Conservation (phyloP, 2,113 vertebrate species). For the Tupaia chinensis region DNA sequence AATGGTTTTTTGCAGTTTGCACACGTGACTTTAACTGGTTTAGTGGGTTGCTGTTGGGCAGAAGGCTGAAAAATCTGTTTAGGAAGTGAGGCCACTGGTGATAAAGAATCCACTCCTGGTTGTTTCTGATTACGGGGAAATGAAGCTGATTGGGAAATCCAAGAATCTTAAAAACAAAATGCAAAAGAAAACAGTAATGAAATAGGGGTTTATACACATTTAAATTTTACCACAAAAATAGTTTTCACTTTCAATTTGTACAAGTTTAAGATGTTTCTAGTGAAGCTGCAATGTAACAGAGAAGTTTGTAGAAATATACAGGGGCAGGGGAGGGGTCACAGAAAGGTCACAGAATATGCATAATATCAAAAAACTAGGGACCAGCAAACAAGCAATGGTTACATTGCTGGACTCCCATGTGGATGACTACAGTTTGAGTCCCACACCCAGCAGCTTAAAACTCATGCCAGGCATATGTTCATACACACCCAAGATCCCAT, state of each 20-base stretch:
- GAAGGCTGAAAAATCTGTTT: slow-evolving; percentile 95
- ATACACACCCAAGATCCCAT: too few species aligned
- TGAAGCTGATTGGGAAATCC: slow-evolving; percentile 98
- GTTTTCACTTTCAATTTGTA: background rate
- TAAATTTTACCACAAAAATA: background rate
- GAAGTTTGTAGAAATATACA: background rate
- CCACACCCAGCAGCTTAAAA: too few species aligned
- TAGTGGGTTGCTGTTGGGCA: slow-evolving; percentile 91
- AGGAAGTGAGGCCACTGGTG: slow-evolving; percentile 94
- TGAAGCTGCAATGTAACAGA: background rate
- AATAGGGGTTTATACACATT: background rate
- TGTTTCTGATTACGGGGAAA: slow-evolving; percentile 98
- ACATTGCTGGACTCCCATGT: too few species aligned
- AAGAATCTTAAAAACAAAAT: slow-evolving; percentile 93
- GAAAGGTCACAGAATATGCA: too few species aligned
- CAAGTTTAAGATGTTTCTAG: slow-evolving; percentile 12
- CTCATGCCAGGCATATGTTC: too few species aligned
- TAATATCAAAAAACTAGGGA: too few species aligned
- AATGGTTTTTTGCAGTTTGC: slow-evolving; percentile 99
- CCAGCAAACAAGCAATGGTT: too few species aligned
- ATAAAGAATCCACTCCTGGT: slow-evolving; percentile 94
- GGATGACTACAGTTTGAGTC: too few species aligned
- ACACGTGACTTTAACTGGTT: slow-evolving; percentile 98
- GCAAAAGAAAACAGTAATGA: slow-evolving; percentile 41
- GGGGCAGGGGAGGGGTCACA: too few species aligned